phyloP scores from a whole-genome alignment of 2,797 vertebrate genomes.

The Melanotaenia maccullochi region DNA sequence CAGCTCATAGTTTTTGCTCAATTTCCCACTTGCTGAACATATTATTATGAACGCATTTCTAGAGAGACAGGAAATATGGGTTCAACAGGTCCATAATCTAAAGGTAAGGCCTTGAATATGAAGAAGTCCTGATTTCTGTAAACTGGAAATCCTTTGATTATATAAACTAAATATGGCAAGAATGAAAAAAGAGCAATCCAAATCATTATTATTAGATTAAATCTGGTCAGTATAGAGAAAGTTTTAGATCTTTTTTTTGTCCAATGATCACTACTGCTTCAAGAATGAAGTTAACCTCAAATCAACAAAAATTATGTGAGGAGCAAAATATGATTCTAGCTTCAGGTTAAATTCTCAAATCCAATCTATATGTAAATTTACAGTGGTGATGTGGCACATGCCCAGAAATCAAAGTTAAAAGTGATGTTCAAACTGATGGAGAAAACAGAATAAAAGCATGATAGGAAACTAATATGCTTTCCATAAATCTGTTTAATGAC shows the following conservation, averaged over 20 bases:
- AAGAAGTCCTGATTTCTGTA: not conserved
- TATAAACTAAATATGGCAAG: not conserved
- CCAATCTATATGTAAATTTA: constrained; percentile 88
- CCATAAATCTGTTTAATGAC: constrained; percentile 29
- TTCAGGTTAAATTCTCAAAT: constrained; percentile 84
- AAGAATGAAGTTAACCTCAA: constrained; percentile 65
- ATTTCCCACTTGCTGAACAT: constrained; percentile 7
- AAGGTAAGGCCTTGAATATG: not conserved
- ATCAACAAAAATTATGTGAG: constrained; percentile 80
- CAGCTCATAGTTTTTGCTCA: not conserved
- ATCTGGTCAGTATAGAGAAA: not conserved
- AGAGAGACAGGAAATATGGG: not conserved
- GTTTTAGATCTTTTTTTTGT: constrained; percentile 5
- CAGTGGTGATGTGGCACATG: constrained; percentile 72
- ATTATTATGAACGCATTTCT: not conserved
- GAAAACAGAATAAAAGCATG: constrained; percentile 62
- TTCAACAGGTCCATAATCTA: not conserved
- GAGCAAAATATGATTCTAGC: constrained; percentile 82
- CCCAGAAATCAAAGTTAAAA: constrained; percentile 77
- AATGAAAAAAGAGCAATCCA: not conserved
- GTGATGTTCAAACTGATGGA: constrained; percentile 82
- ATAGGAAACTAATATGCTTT: constrained; percentile 65
- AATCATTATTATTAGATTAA: not conserved
- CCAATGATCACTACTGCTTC: constrained; percentile 17
- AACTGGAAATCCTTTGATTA: constrained; percentile 14